These are phyloP conservation scores for Cotesia congregata DNA, from an alignment of 2,888 invertebrate species.

Conservation along the genomic window DNA sequence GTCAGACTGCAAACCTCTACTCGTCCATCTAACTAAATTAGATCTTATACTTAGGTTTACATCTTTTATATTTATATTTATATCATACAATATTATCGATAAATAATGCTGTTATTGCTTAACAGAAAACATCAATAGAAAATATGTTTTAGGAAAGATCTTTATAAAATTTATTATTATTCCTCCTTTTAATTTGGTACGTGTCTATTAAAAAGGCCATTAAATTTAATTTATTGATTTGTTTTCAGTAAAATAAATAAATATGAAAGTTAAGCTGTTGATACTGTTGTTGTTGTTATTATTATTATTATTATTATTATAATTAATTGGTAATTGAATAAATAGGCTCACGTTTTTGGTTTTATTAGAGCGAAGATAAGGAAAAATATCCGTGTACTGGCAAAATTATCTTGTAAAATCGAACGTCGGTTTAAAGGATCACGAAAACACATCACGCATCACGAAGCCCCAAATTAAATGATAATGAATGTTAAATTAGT, in stretches of 20 bases:
- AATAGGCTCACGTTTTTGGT: background rate
- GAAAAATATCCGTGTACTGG: background rate
- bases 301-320: conserved; percentile 1
- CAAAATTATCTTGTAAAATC: background rate
- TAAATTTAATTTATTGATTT: background rate
- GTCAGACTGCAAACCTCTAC: background rate
- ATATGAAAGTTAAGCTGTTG: background rate
- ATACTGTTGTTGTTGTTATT: no score
- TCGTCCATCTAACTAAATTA: background rate
- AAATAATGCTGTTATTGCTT: no score
- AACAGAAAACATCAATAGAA: background rate
- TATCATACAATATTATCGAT: no score
- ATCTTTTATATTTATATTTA: background rate
- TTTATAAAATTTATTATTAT: no score
- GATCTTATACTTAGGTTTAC: background rate
- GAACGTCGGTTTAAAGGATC: background rate
- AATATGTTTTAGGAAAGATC: background rate
- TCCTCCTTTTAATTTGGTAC: background rate
- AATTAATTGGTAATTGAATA: background rate
- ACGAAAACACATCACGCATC: conserved; percentile 1
- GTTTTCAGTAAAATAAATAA: background rate
- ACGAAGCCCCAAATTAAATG: background rate
- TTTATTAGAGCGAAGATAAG: background rate
- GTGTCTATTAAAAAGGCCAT: background rate
- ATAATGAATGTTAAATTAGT: background rate